Base-by-base conservation (phyloP, 2,113 vertebrate species). In the Gambusia holbrooki region DNA sequence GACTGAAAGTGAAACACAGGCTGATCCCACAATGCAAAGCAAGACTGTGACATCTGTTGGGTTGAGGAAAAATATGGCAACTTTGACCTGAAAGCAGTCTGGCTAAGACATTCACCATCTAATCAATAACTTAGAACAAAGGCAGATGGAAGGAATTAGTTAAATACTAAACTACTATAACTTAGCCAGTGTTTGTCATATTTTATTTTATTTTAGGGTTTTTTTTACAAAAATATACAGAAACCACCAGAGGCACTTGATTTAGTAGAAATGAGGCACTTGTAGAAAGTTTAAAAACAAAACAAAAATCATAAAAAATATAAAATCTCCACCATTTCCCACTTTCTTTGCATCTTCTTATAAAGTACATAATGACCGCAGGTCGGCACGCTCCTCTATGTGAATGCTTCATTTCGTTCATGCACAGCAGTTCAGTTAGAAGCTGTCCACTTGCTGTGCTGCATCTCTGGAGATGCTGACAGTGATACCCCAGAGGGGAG, bases 151-250 rank as follows among this genome's bases (percentile, higher is more conserved):
- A 64, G 45, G 67, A 45, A 54, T 29, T 62, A 80, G 75, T 91
- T 94, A 95, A 95, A 95, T 95, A 95, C 84, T 85, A 91, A 82
- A 79, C 67, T 75, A 84, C 74, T 91, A 90, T 95, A 94, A 95
- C 86, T 95, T 94, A 94, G 61, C 73, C 27, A 83, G 75, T 79
- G 62, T 74, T 76, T 75, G 69, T 71, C 32, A 74, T 75, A 33
- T 87, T 90, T 37, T 37, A 37, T 37, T 37, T 37, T 11, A 10
- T 11, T 11, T 35, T 33, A 32, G 27, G 27, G 1, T 27, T 33
- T 33, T 9, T 37, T 37, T 25, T 67, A 87, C 76, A 89, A 25
- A 71, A 28, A 29, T 82, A 86, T 86, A 68, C 74, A 88, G 65
- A 92, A 71, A 35, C 19, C 32, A 84, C 10, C 17, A 61, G 32